Base-by-base conservation (phyloP, 2,797 vertebrate species). In the Chanos chanos region DNA sequence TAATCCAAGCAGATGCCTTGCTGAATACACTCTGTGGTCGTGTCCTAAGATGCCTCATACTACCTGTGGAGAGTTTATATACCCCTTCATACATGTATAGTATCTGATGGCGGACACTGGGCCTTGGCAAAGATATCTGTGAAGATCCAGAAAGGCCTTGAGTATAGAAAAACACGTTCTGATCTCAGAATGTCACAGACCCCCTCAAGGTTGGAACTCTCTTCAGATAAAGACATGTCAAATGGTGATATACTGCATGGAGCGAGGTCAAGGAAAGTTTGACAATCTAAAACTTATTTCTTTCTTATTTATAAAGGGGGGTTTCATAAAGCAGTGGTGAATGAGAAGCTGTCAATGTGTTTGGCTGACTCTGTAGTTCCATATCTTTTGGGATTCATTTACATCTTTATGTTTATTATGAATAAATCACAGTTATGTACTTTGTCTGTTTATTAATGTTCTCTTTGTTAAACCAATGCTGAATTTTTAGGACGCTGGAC, bases 121-220 rank as follows among this genome's bases (percentile, higher is more conserved):
- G 19, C 28, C 37, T 25, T 13, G 45, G 45, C 47, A 58, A 47
- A 51, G 27, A 53, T 56, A 68, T 5, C 13, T 63, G 1, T 2
- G 45, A 64, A 71, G 24, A 77, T 61, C 41, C 54, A 18, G 34
- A 70, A 78, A 51, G 71, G 61, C 88, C 89, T 89, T 89, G 87
- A 27, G 45, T 39, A 71, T 19, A 66, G 85, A 80, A 82, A 85
- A 81, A 79, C 19, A 81, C 81, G 87, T 90, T 69, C 88, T 83
- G 84, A 81, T 77, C 86, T 64, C 2, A 39, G 66, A 66, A 75
- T 40, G 47, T 16, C 27, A 4, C 7, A 71, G 64, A 60, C 63
- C 59, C 64, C 62, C 24, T 77, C 83, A 87, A 87, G 87, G 84
- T 68, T 79, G 52, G 63, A 74, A 64, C 39, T 44, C 18, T 12